Conservation (phyloP, 1,140 invertebrate species). For the Schlechtendalia chinensis region DNA sequence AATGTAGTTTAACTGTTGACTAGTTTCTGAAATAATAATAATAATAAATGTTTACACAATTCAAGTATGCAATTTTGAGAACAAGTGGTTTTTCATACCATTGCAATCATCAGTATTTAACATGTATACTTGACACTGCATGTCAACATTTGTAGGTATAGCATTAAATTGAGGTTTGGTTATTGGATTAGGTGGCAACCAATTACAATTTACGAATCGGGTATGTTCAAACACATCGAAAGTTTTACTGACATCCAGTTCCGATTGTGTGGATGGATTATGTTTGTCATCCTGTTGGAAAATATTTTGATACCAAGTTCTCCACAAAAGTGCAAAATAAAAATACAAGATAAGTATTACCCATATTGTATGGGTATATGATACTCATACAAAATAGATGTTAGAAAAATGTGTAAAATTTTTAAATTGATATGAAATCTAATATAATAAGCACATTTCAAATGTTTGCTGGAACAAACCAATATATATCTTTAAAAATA, state of each 20-base stretch:
- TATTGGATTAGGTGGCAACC: constrained; percentile 2
- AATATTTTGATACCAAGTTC: constrained; percentile 58
- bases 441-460: too few relatives aligned
- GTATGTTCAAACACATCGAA: neutral
- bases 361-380: too few relatives aligned
- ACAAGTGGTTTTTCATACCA: neutral
- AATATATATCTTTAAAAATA: too few relatives aligned
- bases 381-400: neutral
- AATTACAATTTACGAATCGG: neutral
- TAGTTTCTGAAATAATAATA: constrained; percentile 1
- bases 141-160: neutral
- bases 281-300: constrained; percentile 59
- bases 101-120: neutral
- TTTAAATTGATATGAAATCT: too few relatives aligned
- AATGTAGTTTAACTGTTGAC: neutral
- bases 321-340: constrained; percentile 53
- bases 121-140: neutral
- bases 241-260: neutral
- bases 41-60: neutral
- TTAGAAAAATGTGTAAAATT: neutral
- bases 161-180: neutral
- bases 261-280: constrained; percentile 51
- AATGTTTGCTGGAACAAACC: too few relatives aligned
- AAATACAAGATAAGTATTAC: too few relatives aligned
- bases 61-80: neutral